Evolutionary conservation across 2,113 vertebrate genomes (phyloP).

Genomic region (Hippocampus guttulatus): DNA sequence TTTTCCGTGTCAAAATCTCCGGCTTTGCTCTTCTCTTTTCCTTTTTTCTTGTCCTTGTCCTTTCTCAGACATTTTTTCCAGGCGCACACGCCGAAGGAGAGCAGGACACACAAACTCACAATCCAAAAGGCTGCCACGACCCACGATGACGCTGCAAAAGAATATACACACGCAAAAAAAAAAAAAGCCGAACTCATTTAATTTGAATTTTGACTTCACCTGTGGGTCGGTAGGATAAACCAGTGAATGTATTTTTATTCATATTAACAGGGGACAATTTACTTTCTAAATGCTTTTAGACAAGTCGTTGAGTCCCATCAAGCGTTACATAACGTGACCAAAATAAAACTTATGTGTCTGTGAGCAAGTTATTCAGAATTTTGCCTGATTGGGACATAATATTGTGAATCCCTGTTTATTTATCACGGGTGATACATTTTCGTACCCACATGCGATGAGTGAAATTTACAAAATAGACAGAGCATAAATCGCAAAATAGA

Average conservation of each 20-base stretch:
- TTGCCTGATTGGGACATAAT: no score
- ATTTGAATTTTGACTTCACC: background rate
- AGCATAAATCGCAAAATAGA: no score
- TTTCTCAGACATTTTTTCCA: slow-evolving; percentile 94
- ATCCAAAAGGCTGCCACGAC: slow-evolving; percentile 63
- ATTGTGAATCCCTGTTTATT: no score
- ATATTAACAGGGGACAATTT: background rate
- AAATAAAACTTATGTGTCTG: background rate
- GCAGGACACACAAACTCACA: slow-evolving; percentile 78
- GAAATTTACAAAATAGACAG: no score
- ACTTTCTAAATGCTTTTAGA: background rate
- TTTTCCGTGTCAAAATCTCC: slow-evolving; percentile 88
- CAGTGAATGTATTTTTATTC: background rate
- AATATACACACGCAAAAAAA: background rate
- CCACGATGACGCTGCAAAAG: slow-evolving; percentile 66
- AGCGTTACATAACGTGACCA: background rate
- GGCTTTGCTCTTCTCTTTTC: slow-evolving; percentile 87
- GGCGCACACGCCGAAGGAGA: slow-evolving; percentile 85
- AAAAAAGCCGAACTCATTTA: background rate
- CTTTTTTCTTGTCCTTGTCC: slow-evolving; percentile 77
- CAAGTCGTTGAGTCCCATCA: no score
- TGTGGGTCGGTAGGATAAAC: no score
- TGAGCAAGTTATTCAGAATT: no score
- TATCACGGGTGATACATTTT: no score
- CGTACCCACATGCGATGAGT: no score